Percentiles rank a stretch among this genome's conserved stretches.
phyloP scores from a whole-genome alignment of 2,797 vertebrate species.

The Ciconia nigra region DNA sequence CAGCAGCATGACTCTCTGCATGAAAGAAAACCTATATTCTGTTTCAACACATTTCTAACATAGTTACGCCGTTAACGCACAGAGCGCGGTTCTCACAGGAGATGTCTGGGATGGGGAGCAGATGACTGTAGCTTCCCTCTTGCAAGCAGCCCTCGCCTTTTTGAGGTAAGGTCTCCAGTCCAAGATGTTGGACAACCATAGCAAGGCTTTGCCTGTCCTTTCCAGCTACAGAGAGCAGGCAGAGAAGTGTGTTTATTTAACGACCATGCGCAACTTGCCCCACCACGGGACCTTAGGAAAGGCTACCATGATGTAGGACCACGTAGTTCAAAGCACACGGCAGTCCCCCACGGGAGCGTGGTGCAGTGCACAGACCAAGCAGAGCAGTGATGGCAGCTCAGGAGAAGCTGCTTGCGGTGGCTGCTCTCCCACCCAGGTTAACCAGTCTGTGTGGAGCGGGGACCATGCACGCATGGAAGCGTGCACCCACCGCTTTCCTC shows the following conservation, averaged over 20 bases:
- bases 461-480: not conserved
- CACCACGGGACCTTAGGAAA: not conserved
- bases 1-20: not conserved
- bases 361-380: not conserved
- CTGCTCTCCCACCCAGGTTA: not conserved
- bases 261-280: not conserved
- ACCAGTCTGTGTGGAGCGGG: not conserved
- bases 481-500: not conserved
- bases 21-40: not conserved
- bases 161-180: not conserved
- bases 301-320: not conserved
- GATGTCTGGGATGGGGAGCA: not conserved
- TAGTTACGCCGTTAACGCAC: accelerated
- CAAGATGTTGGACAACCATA: not conserved
- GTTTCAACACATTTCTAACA: not conserved
- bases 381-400: not conserved
- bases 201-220: not conserved
- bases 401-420: not conserved
- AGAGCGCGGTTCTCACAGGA: not conserved
- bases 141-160: not conserved
- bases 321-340: accelerated
- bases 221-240: not conserved
- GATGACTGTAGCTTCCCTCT: not conserved
- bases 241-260: not conserved
- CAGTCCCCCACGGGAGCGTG: accelerated